A percentile compares a stretch with the other conserved stretches of the same genome.
Evolutionary conservation across 1,140 invertebrate species (phyloP).

Genomic region (Euwallacea fornicatus): DNA sequence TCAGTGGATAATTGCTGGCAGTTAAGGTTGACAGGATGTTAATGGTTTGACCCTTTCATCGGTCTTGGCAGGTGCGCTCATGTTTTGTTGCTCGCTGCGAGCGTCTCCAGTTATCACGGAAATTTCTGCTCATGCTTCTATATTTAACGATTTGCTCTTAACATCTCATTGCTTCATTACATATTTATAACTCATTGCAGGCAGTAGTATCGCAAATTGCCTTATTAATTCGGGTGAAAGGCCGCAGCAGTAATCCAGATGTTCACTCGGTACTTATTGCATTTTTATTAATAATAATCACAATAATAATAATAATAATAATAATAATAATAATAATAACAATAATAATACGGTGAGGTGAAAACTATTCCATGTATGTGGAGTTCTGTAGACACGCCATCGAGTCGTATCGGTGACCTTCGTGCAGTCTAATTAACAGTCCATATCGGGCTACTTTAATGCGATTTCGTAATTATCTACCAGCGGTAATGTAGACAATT

Average conservation of each 20-base stretch:
- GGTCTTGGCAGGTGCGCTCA: too few relatives aligned
- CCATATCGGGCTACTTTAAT: not conserved
- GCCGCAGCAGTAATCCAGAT: not conserved
- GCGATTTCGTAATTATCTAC: not conserved
- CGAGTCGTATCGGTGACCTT: not conserved
- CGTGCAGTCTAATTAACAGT: not conserved
- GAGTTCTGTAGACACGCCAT: not conserved
- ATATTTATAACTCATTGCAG: not conserved
- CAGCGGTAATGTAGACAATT: not conserved
- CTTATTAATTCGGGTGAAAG: not conserved
- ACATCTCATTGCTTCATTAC: too few relatives aligned
- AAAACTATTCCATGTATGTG: not conserved
- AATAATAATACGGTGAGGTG: not conserved
- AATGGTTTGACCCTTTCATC: too few relatives aligned
- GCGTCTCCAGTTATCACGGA: too few relatives aligned
- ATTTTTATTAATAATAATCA: not conserved
- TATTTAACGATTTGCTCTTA: too few relatives aligned
- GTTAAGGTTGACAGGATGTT: too few relatives aligned
- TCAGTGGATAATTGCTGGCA: too few relatives aligned
- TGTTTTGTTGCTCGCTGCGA: too few relatives aligned
- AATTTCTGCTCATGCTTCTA: too few relatives aligned
- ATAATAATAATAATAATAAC: too few relatives aligned
- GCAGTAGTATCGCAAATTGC: not conserved
- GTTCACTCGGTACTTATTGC: slow-evolving; percentile 1
- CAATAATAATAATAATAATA: too few relatives aligned